Conservation (phyloP, 2,113 vertebrate genomes). For the Trematomus loennbergii region DNA sequence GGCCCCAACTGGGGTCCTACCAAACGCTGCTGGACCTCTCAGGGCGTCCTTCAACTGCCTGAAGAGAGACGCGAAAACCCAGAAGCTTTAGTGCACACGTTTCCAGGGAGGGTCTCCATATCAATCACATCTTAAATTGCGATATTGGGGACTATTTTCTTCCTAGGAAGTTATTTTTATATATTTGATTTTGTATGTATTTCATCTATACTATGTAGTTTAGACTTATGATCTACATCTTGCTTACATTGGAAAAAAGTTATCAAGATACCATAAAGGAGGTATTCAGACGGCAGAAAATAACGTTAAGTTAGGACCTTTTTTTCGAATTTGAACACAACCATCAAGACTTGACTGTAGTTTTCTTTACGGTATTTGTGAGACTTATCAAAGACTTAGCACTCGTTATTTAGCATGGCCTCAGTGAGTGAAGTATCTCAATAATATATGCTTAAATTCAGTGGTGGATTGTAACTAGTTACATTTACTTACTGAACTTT, state of each 20-base stretch:
- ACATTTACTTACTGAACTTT: too few species aligned
- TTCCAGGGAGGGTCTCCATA: neutral
- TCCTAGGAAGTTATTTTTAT: neutral
- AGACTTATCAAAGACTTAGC: neutral
- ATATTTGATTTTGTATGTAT: neutral
- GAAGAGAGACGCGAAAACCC: slow-evolving; percentile 1
- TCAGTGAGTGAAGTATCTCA: neutral
- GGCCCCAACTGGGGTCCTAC: slow-evolving; percentile 25
- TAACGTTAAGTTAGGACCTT: neutral
- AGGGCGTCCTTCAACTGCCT: slow-evolving; percentile 24
- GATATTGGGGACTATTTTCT: neutral
- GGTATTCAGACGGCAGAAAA: too few species aligned
- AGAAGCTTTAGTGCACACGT: slow-evolving; percentile 10
- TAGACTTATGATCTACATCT: neutral
- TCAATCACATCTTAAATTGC: slow-evolving; percentile 7
- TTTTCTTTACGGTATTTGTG: neutral
- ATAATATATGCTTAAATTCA: neutral
- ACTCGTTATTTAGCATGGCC: too few species aligned
- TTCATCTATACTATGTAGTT: neutral
- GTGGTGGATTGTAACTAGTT: too few species aligned
- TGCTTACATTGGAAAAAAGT: neutral
- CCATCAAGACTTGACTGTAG: neutral
- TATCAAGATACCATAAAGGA: neutral
- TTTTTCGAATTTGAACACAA: neutral
- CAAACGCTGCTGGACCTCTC: slow-evolving; percentile 37